Conservation (phyloP, 2,888 invertebrate genomes). For the Erebia ligea region DNA sequence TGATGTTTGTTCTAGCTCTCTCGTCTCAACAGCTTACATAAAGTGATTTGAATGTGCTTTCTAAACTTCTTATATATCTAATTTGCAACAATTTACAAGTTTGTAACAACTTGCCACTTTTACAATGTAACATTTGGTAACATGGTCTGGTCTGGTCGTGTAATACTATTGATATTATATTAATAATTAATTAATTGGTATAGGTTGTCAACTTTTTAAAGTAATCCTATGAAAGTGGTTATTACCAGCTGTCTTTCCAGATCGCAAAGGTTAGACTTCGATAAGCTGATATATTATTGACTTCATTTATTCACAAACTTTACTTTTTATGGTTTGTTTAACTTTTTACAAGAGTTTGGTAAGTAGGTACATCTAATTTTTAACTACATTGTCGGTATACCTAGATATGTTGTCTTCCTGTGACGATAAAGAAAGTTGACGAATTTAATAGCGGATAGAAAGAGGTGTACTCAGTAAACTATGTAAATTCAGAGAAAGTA, state of each 20-base stretch:
- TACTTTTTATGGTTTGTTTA: too few relatives aligned
- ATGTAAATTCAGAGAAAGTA: conserved; percentile 11
- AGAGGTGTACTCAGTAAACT: neutral
- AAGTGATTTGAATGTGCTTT: conserved; percentile 17
- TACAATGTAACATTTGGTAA: neutral
- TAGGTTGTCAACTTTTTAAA: neutral
- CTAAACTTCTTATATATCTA: conserved; percentile 17
- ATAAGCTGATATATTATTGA: too few relatives aligned
- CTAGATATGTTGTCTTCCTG: neutral
- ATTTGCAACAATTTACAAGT: conserved; percentile 20
- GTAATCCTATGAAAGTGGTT: too few relatives aligned
- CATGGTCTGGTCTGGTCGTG: neutral
- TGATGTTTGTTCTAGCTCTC: conserved; percentile 9
- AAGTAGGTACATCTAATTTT: neutral
- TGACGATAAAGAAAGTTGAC: neutral
- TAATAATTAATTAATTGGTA: neutral
- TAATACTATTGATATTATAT: neutral
- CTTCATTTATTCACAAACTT: too few relatives aligned
- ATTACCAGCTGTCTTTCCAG: too few relatives aligned
- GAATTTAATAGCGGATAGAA: conserved; percentile 8
- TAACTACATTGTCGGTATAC: neutral
- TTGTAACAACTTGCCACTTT: conserved; percentile 4
- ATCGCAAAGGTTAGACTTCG: too few relatives aligned
- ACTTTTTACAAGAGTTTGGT: too few relatives aligned
- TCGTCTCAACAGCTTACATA: conserved; percentile 14